These are phyloP conservation scores for Ceramica pisi DNA, from an alignment of 2,888 invertebrate species.

Conservation along the genomic window DNA sequence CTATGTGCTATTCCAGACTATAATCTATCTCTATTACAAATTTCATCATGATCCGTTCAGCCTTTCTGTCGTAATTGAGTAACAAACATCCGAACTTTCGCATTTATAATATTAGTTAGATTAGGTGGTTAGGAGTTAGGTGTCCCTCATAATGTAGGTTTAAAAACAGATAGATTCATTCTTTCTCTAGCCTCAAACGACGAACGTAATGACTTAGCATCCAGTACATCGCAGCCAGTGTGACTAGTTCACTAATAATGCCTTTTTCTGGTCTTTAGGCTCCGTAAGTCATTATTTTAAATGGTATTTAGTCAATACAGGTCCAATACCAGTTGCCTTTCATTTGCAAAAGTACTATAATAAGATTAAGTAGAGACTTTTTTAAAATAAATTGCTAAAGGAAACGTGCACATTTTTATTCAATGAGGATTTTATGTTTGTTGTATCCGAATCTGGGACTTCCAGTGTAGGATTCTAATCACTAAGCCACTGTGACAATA, in stretches of 20 bases:
- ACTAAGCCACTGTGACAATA: neutral
- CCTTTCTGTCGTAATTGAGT: too few relatives aligned
- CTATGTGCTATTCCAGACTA: too few relatives aligned
- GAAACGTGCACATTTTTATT: neutral
- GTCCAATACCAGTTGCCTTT: neutral
- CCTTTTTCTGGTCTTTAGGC: conserved; percentile 13
- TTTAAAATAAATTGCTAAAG: neutral
- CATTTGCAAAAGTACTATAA: conserved; percentile 1
- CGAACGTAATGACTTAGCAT: conserved; percentile 20
- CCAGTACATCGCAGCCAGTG: conserved; percentile 2
- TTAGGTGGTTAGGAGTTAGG: too few relatives aligned
- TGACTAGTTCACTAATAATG: conserved; percentile 40
- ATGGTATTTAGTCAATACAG: conserved; percentile 26
- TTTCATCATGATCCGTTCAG: too few relatives aligned
- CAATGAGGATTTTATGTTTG: neutral
- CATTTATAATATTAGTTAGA: too few relatives aligned
- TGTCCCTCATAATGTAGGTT: neutral
- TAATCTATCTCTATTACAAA: too few relatives aligned
- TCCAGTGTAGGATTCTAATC: neutral
- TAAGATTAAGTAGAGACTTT: neutral
- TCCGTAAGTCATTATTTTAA: conserved; percentile 21
- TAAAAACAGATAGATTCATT: neutral
- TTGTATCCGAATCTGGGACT: neutral
- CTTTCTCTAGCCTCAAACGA: neutral
- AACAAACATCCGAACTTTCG: too few relatives aligned